Base-by-base conservation (phyloP, 2,888 invertebrate genomes). In the Slavum lentiscoides region DNA sequence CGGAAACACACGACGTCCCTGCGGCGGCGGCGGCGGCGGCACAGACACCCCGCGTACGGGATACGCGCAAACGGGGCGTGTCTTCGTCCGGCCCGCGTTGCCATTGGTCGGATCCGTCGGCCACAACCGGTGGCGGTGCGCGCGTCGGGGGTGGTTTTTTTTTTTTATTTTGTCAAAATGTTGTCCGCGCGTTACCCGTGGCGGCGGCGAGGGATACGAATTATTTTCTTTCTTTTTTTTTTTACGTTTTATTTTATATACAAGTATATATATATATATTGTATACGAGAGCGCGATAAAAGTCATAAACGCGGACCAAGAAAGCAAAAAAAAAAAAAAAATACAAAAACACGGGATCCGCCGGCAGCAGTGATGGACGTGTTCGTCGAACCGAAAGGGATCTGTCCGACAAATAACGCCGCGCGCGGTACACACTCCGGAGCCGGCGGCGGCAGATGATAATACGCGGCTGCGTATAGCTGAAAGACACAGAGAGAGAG, bases 361-460 rank as follows among this genome's bases (percentile, higher is more conserved):
- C 8, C 17, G 23, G 43, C 49, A 23, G 37, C 49, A 13, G 59
- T 80, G 80, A 80, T 80, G 80, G 80, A 80, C 80, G 80, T 80
- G 72, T 80, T 80, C 70, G 80, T 64, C 80, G 72, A 72, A 72
- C 70, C 80, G 72, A 80, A 80, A 80, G 72, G 80, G 80, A 80
- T 80, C 55, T 80, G 55, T 55, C 69, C 61, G 69, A 23, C 69
- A 21, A 62, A 55, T 55, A 55, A 55, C n/a, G n/a, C n/a, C n/a
- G n/a, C n/a, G n/a, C n/a, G n/a, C n/a, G n/a, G n/a, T n/a, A n/a
- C 53, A 13, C 30, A 30, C 30, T 53, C 1, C 8, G 19, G 2
- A 19, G 1, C 55, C 55, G 55, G 19, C 49, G 43, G 43, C 49
- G 19, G 55, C 19, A 19, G 55, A 55, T 55, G 19, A 55, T 55